Base-by-base conservation (phyloP, 1,140 invertebrate genomes). In the Drosophila repletoides region DNA sequence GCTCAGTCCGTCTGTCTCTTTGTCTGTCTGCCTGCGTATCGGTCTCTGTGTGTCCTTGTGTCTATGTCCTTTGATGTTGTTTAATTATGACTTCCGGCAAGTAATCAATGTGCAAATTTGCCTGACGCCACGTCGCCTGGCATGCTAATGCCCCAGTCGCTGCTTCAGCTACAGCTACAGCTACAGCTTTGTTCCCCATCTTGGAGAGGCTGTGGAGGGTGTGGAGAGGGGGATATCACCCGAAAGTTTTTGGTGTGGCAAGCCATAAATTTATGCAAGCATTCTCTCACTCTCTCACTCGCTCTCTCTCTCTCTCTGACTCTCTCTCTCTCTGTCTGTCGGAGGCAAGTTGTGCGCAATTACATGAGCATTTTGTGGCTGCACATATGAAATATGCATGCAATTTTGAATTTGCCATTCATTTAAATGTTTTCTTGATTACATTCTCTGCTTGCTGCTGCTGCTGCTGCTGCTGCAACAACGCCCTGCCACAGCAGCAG, bases 391-490 rank as follows among this genome's bases (percentile, higher is more conserved):
- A 84, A 84, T 84, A 84, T 84, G 79, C 80, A 86, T 86, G 79
- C 80, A 84, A 84, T 84, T 84, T 84, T 86, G 80, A 84, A 84
- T 84, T 84, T 84, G 53, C 74, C 79, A 86, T 84, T 84, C 74
- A 79, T 86, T 84, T 84, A 86, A 86, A 84, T 84, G 79, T 68
- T 84, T 84, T 86, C 80, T 84, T 84, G 79, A 84, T 84, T 83
- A 83, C 79, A 83, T 83, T 83, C 69, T 86, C 76, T 52, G 70
- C 74, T 56, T 43, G 38, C 51, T 33, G 14, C 45, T 26, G n/a
- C n/a, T n/a, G n/a, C n/a, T n/a, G n/a, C n/a, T n/a, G n/a, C n/a
- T n/a, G n/a, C n/a, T n/a, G n/a, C n/a, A 53, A 61, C 46, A 51
- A 21, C 19, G 52, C 31, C 36, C 12, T 53, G 33, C 65, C 33